Evolutionary conservation across 2,888 invertebrate species (phyloP), one percentile per base, ranked within the genome.

Genomic region (Dichetophora obliterata): DNA sequence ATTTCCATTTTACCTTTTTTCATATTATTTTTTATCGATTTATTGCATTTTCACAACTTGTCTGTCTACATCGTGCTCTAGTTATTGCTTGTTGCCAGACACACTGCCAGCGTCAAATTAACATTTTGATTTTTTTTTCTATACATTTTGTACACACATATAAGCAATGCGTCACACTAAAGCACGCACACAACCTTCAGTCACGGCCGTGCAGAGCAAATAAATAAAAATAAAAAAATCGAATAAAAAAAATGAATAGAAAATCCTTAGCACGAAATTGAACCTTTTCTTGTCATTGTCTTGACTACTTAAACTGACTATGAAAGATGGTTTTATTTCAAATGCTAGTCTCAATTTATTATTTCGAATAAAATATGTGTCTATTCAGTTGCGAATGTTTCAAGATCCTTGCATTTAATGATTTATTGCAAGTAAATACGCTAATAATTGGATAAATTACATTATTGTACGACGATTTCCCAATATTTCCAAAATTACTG

Each of bases 81-180:
- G 1, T 11, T 43, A 43, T 54, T 54, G 54, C 19, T 68, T 48
- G 43, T 43, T 11, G 43, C 43, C 43, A 43, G 43, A 43, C 11
- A 8, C 43, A 66, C 27, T 19, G 31, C 66, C 71, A 27, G 65
- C 61, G 54, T 54, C 31, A 76, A 79, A 78, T 80, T 54, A 77
- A 68, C 76, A 77, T 81, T 80, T 81, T 75, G 81, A 82, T 81
- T 82, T 81, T 81, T 82, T 81, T 77, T 59, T 69, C 70, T 75
- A 75, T 31, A 59, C 65, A 77, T 81, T 57, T 75, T n/a, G n/a
- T n/a, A n/a, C n/a, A n/a, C n/a, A 24, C n/a, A 50, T 82, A 14
- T 16, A 14, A 24, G 27, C 63, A 78, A 78, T 77, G 77, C 77
- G 78, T 19, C 63, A 63, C 14, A 27, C n/a, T 34, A 16, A 63